A percentile compares a stretch with the other conserved stretches of the same genome.
phyloP scores from a whole-genome alignment of 92 coral and sea anemone genomes.

The Porites lobata region DNA sequence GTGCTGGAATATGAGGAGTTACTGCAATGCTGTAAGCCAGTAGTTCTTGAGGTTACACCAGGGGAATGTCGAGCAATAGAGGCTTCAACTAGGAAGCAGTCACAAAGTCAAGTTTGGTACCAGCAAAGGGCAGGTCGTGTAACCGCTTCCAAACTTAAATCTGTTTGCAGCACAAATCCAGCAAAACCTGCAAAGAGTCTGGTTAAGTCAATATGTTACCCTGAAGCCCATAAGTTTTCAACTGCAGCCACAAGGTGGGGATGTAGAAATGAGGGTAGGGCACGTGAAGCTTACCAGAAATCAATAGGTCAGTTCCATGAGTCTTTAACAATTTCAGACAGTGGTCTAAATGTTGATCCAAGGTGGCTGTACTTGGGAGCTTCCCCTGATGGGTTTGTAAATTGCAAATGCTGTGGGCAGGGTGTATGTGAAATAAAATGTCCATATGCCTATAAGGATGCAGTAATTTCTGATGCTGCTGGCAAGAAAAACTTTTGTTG shows the following conservation, averaged over 20 bases:
- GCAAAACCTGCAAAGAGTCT: conserved; percentile 58
- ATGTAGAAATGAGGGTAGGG: conserved; percentile 42
- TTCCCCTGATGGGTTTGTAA: conserved; percentile 66
- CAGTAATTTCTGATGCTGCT: conserved; percentile 18
- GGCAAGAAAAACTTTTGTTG: conserved; percentile 27
- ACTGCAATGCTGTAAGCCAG: conserved; percentile 14
- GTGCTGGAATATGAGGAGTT: conserved; percentile 41
- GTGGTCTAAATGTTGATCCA: conserved; percentile 61
- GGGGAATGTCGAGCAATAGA: conserved; percentile 42
- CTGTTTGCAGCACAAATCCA: conserved; percentile 59
- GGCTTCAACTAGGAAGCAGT: conserved; percentile 58
- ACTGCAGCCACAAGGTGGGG: conserved; percentile 45
- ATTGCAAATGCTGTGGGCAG: conserved; percentile 58
- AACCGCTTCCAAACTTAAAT: conserved; percentile 66
- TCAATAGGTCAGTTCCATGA: conserved; percentile 46
- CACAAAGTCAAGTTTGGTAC: conserved; percentile 62
- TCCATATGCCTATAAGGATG: conserved; percentile 55
- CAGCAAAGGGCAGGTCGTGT: conserved; percentile 64
- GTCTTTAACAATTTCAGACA: conserved; percentile 50
- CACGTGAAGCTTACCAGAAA: conserved; percentile 53
- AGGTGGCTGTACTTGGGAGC: conserved; percentile 65
- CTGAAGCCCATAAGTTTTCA: conserved; percentile 48
- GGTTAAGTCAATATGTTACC: conserved; percentile 64
- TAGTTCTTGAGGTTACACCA: conserved; percentile 31
- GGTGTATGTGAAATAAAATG: conserved; percentile 68